Conservation (phyloP, 2,888 invertebrate species). For the Cheilosia variabilis region DNA sequence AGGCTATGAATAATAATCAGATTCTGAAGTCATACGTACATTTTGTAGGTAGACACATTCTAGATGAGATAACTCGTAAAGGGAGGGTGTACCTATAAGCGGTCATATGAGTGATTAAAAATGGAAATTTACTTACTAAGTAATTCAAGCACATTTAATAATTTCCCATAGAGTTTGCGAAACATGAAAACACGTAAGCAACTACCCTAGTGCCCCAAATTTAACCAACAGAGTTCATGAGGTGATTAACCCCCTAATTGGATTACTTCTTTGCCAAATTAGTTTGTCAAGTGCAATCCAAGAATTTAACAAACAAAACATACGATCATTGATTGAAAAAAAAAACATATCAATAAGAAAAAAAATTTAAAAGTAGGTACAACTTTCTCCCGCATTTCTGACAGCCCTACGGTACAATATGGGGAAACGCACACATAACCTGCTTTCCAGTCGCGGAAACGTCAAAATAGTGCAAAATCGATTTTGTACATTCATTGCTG, state of each 20-base stretch:
- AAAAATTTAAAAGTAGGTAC: constrained; percentile 8
- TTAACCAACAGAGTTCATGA: not conserved
- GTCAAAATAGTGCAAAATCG: constrained; percentile 76
- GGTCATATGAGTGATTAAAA: no score
- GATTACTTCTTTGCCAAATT: not conserved
- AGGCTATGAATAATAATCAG: no score
- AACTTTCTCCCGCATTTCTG: constrained; percentile 65
- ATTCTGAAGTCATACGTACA: no score
- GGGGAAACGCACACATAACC: constrained; percentile 71
- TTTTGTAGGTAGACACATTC: no score
- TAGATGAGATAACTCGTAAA: no score
- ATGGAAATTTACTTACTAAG: no score
- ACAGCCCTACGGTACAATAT: constrained; percentile 60
- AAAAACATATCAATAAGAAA: constrained; percentile 9
- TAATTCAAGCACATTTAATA: not conserved
- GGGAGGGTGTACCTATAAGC: no score
- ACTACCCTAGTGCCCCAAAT: constrained; percentile 8
- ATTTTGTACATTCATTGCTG: constrained; percentile 50
- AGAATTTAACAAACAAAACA: not conserved
- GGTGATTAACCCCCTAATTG: constrained; percentile 31
- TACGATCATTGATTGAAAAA: not conserved
- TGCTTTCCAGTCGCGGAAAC: constrained; percentile 63
- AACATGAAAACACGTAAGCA: constrained; percentile 10
- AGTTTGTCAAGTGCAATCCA: not conserved
- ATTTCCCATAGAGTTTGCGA: not conserved